These are phyloP conservation scores for Eupithecia centaureata DNA, from an alignment of 2,888 invertebrate species.

Conservation along the genomic window DNA sequence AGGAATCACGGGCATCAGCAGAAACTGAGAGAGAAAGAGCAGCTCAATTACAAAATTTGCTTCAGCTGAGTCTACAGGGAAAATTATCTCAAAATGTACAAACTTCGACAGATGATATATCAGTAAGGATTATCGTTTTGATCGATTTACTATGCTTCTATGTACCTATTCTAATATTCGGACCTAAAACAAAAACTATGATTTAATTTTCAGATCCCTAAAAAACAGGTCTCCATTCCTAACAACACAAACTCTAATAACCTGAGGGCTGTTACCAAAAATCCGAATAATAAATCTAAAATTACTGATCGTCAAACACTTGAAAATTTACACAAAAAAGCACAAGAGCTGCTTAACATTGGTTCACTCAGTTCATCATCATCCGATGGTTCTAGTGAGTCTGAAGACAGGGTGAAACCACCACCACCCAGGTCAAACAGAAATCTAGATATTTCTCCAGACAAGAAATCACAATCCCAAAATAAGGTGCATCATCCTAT, in stretches of 20 bases:
- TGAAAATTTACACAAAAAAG: constrained; percentile 72
- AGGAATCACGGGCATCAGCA: constrained; percentile 63
- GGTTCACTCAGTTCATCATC: constrained; percentile 65
- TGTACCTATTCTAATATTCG: background rate
- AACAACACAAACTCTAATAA: constrained; percentile 23
- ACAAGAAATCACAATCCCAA: constrained; percentile 14
- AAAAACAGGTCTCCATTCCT: constrained; percentile 10
- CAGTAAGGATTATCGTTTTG: constrained; percentile 21
- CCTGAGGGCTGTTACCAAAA: constrained; percentile 35
- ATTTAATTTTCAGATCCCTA: constrained; percentile 32
- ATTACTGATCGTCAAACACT: constrained; percentile 59
- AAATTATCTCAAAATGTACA: constrained; percentile 43
- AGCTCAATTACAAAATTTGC: constrained; percentile 58
- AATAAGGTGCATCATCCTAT: constrained; percentile 20
- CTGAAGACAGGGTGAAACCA: constrained; percentile 46
- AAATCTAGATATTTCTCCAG: constrained; percentile 19
- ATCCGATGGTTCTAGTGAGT: constrained; percentile 61
- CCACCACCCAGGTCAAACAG: constrained; percentile 36
- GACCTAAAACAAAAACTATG: background rate
- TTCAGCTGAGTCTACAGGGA: constrained; percentile 57
- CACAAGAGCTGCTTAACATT: constrained; percentile 71
- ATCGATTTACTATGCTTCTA: background rate
- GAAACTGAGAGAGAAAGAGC: constrained; percentile 65
- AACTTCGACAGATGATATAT: constrained; percentile 40
- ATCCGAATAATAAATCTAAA: constrained; percentile 45